Conservation (phyloP, 2,888 invertebrate genomes). For the Meloe dianella region DNA sequence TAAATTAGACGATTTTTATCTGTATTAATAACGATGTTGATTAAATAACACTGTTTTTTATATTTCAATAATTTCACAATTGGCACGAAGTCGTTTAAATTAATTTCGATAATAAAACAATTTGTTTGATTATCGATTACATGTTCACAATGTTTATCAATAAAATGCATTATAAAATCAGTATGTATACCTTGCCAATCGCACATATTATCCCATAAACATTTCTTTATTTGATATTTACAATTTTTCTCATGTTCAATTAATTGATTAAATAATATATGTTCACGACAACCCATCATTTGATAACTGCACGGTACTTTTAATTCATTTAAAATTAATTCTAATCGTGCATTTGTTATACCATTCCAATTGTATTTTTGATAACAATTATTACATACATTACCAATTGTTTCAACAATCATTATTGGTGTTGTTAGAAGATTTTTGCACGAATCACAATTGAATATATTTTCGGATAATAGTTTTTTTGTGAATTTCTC, state of each 20-base stretch:
- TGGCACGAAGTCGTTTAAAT: conserved; percentile 40
- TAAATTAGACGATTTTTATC: conserved; percentile 44
- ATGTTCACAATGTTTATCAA: conserved; percentile 45
- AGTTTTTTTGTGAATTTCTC: conserved; percentile 42
- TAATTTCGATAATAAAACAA: conserved; percentile 45
- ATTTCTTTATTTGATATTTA: conserved; percentile 40
- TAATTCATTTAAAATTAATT: conserved; percentile 41
- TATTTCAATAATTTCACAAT: conserved; percentile 45
- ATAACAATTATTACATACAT: conserved; percentile 47
- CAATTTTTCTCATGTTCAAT: conserved; percentile 42
- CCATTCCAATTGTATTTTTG: conserved; percentile 34
- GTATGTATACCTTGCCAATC: conserved; percentile 43
- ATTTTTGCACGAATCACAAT: conserved; percentile 45
- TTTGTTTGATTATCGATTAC: conserved; percentile 46
- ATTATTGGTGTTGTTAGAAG: conserved; percentile 48
- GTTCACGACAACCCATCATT: conserved; percentile 43
- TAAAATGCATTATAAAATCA: conserved; percentile 47
- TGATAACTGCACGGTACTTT: conserved; percentile 46
- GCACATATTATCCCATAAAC: conserved; percentile 41
- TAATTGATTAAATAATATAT: conserved; percentile 35
- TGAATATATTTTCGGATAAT: conserved; percentile 39
- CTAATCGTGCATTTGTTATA: conserved; percentile 41
- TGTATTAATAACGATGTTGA: conserved; percentile 43
- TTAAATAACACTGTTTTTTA: conserved; percentile 44
- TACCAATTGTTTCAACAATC: conserved; percentile 46